Conservation (phyloP, 2,113 vertebrate species). For the Clarias magur region DNA sequence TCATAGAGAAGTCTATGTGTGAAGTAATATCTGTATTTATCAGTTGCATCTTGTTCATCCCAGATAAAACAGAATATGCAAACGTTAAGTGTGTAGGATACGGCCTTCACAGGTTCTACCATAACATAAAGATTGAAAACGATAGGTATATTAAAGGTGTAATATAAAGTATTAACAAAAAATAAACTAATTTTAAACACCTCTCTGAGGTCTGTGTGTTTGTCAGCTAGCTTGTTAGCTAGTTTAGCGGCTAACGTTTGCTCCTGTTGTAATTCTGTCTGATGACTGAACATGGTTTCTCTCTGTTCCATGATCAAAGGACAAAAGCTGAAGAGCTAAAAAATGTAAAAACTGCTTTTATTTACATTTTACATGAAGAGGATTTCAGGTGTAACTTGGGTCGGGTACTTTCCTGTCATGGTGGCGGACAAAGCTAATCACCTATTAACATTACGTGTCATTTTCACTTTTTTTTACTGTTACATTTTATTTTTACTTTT, state of each 20-base stretch:
- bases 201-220: background rate
- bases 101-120: constrained; percentile 78
- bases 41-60: constrained; percentile 62
- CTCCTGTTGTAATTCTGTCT: background rate
- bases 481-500: background rate
- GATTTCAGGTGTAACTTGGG: too few relatives aligned
- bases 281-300: background rate
- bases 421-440: too few relatives aligned
- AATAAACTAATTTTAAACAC: constrained; percentile 76
- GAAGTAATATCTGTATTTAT: constrained; percentile 51
- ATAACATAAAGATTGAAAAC: constrained; percentile 71
- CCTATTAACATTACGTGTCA: background rate
- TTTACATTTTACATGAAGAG: too few relatives aligned
- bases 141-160: constrained; percentile 66
- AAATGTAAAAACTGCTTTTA: too few relatives aligned
- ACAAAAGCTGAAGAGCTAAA: background rate
- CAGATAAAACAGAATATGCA: constrained; percentile 88
- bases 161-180: constrained; percentile 77
- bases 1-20: constrained; percentile 21
- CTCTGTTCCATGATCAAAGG: background rate
- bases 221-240: background rate
- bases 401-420: too few relatives aligned
- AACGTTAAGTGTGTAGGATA: constrained; percentile 80
- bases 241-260: background rate
- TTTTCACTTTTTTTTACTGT: too few relatives aligned